Evolutionary conservation across 2,113 vertebrate genomes (phyloP), one percentile per base, ranked within the genome.

Genomic region (Philantomba maxwellii): DNA sequence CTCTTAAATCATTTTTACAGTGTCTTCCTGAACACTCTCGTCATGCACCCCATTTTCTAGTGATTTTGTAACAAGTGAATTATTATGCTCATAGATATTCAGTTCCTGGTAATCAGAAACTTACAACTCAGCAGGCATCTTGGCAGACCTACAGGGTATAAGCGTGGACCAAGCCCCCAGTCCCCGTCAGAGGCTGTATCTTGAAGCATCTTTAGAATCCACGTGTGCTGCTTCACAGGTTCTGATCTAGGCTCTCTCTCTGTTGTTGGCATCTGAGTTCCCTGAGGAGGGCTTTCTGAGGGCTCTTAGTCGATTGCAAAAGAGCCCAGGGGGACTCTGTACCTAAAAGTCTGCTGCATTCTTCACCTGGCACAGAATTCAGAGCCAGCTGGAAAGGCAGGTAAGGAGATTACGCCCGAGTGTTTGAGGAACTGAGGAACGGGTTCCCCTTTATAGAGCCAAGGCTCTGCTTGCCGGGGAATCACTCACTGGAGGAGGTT

Each of bases 181-280:
- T 7, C 13, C 5, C 45, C 30, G 5, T 21, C 5, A 5, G 43
- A 49, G 15, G 30, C 47, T 19, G 4, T 33, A 58, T 19, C 58
- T 15, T 19, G 21, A 30, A 36, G 49, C 60, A 33, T 53, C 70
- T 36, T 78, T 62, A 62, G 82, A 62, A 60, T 30, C 28, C 9
- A 60, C 21, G 5, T 33, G 47, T 7, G 14, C 0, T 45, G 2
- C 17, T 36, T 51, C 47, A 57, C 1, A 4, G 25, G 1, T 15
- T 21, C 26, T 30, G 25, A 3, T 10, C 1, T 6, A 82, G 45
- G 8, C 3, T 64, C 53, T 25, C 86, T 6, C 49, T 15, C 13
- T 57, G 36, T 7, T 21, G 3, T 21, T 36, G 6, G 21, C 28
- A 14, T n/a, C 49, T 47, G 26, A 51, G 70, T 43, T 21, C 13